Conservation (phyloP, 2,113 vertebrate species). For the Peromyscus maniculatus region DNA sequence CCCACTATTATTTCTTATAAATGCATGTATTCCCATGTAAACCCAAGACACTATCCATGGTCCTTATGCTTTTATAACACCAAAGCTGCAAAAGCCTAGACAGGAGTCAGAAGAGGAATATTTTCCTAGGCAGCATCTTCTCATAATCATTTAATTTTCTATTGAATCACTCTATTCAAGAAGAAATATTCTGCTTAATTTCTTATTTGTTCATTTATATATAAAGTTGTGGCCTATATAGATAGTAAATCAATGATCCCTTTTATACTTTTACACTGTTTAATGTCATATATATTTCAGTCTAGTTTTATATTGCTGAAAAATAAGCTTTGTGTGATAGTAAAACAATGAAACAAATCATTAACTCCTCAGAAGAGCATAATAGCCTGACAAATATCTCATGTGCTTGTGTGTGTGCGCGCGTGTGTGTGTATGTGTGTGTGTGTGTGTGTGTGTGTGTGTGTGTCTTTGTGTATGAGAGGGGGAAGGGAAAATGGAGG, state of each 20-base stretch:
- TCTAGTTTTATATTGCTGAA: constrained; percentile 57
- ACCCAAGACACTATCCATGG: constrained; percentile 66
- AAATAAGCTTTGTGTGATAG: constrained; percentile 65
- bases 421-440: neutral
- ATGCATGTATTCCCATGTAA: neutral
- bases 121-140: neutral
- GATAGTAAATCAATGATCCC: constrained; percentile 50
- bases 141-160: constrained; percentile 49
- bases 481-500: neutral
- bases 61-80: constrained; percentile 42
- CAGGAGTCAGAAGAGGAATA: neutral
- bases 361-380: constrained; percentile 49
- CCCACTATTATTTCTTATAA: constrained; percentile 15
- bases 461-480: neutral
- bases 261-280: constrained; percentile 49
- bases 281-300: constrained; percentile 56
- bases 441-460: neutral
- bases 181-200: constrained; percentile 63
- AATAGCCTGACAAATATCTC: neutral
- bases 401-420: neutral
- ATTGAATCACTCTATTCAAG: neutral
- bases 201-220: constrained; percentile 67
- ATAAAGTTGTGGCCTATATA: constrained; percentile 26
- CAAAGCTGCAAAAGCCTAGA: neutral
- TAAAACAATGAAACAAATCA: constrained; percentile 70